Conservation (phyloP, 2,797 vertebrate genomes). For the Alca torda region DNA sequence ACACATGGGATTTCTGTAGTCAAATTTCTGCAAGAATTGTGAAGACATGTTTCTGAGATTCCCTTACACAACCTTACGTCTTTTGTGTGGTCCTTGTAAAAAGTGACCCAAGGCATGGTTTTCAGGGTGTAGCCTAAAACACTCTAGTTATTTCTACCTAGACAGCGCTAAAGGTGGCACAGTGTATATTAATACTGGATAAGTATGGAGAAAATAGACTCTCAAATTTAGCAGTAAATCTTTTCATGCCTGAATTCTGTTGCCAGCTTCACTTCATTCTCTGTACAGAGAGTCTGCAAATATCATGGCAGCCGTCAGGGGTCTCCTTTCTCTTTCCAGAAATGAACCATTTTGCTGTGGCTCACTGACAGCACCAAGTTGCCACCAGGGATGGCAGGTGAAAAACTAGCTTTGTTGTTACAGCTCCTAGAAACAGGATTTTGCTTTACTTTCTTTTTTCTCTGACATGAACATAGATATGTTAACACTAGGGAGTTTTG, state of each 20-base stretch:
- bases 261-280: neutral
- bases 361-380: neutral
- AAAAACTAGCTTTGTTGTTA: neutral
- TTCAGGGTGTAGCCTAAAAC: neutral
- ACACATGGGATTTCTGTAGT: neutral
- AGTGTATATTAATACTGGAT: neutral
- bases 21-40: neutral
- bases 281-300: neutral
- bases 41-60: neutral
- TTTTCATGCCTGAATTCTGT: neutral
- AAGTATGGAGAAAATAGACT: neutral
- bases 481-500: neutral
- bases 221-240: neutral
- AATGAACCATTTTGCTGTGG: neutral
- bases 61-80: rapidly evolving
- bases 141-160: neutral
- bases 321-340: conserved; percentile 54
- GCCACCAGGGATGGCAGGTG: neutral
- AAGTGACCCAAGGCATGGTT: neutral
- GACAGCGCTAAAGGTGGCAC: neutral
- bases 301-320: conserved; percentile 58
- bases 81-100: neutral
- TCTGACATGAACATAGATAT: neutral
- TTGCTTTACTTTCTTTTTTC: neutral
- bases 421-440: neutral